Base-by-base conservation (phyloP, 2,888 invertebrate genomes). In the Adineta ricciae region DNA sequence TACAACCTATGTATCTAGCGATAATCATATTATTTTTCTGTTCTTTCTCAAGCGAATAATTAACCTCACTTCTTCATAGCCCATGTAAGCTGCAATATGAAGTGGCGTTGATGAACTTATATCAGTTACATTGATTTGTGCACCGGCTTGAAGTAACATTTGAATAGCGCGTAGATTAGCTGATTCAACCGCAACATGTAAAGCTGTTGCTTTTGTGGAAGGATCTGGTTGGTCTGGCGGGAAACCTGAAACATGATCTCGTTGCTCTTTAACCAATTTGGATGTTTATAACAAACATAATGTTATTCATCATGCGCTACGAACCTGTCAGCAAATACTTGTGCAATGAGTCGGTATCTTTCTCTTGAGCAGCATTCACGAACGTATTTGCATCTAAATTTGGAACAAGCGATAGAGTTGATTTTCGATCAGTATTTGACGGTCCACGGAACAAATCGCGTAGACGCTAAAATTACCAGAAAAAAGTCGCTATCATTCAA, bases 1-100 rank as follows among this genome's bases (percentile, higher is more conserved):
- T 41, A 78, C 78, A 78, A 78, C 24, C 78, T 78, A 78, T 41
- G 24, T 78, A 78, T 64, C 64, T 64, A 64, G 64, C 32, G 19
- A 11, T 32, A 32, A 64, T 27, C 32, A 36, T 64, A 64, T 32
- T 64, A 64, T 27, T 32, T 64, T 64, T 64, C 64, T 64, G 64
- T 64, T 64, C 64, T 27, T 56, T 32, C 3, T 64, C 4, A 32
- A 14, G 16, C 9, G 32, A 32, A 7, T 27, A 64, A 64, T 64
- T 32, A 56, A 56, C 7, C 64, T 64, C 41, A 78, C 78, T 78
- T 78, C 78, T 41, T 78, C 78, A 41, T 24, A 78, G 9, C 41
- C 41, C 38, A 78, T 78, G 14, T 78, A 78, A 14, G 78, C 41
- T n/a, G 78, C 78, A 24, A 78, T 78, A 78, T 78, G 78, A 38